phyloP scores from a whole-genome alignment of 2,888 invertebrate genomes.

The Lasiommata megera region DNA sequence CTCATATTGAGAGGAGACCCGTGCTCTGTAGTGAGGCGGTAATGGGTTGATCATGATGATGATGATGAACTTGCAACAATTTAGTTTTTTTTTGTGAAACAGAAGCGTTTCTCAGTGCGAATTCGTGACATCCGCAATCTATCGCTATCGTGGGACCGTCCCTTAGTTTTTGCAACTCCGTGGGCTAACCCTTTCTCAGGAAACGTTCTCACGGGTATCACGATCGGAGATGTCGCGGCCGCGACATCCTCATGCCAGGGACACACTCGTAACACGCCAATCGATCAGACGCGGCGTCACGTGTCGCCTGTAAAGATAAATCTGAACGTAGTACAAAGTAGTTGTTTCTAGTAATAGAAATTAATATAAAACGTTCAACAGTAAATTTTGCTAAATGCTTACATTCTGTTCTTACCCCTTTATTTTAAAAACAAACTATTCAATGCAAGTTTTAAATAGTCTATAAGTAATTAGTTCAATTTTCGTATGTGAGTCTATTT shows the following conservation, averaged over 20 bases:
- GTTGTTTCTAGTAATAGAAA: not conserved
- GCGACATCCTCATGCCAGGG: slow-evolving; percentile 14
- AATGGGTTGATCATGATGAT: no score
- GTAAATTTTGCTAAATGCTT: no score
- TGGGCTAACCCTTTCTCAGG: slow-evolving; percentile 33
- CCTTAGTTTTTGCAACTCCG: slow-evolving; percentile 18
- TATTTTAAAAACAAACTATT: no score
- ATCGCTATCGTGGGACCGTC: slow-evolving; percentile 26
- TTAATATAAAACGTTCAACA: no score
- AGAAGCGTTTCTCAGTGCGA: slow-evolving; percentile 3
- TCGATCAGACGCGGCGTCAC: not conserved
- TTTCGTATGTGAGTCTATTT: no score
- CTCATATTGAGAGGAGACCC: no score
- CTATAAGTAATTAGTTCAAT: no score
- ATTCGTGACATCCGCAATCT: slow-evolving; percentile 17
- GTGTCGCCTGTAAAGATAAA: not conserved
- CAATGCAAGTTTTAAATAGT: no score
- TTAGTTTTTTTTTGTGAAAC: no score
- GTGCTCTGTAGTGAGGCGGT: no score
- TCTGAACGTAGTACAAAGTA: not conserved
- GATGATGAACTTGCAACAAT: no score
- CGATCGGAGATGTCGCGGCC: slow-evolving; percentile 22
- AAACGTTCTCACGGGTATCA: slow-evolving; percentile 39
- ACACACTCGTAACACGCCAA: not conserved
- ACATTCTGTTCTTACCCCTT: no score